These are phyloP conservation scores for Vultur gryphus DNA, from an alignment of 2,797 vertebrate genomes.

Conservation along the genomic window DNA sequence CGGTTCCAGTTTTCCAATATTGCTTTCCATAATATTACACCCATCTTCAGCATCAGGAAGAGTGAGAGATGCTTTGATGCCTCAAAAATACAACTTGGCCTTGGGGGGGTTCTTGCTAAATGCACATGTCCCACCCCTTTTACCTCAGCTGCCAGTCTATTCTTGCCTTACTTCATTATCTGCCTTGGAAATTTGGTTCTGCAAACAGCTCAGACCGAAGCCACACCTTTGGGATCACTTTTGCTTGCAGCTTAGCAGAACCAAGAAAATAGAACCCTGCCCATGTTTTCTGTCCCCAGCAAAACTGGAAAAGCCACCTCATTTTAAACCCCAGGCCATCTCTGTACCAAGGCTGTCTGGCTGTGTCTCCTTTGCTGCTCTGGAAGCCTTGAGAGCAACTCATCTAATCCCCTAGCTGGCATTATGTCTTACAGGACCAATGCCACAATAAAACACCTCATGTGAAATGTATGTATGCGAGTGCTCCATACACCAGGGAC, in stretches of 20 bases:
- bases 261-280: not conserved
- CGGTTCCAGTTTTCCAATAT: not conserved
- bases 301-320: not conserved
- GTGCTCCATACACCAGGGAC: rapidly evolving
- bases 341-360: not conserved
- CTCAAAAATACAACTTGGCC: not conserved
- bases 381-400: not conserved
- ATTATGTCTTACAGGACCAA: not conserved
- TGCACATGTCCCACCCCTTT: not conserved
- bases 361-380: not conserved
- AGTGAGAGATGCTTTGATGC: not conserved
- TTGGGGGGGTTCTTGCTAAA: not conserved
- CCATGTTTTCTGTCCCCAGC: not conserved
- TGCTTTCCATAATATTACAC: not conserved
- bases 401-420: not conserved
- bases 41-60: not conserved
- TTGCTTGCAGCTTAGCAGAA: not conserved
- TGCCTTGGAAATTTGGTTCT: not conserved
- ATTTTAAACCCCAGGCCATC: not conserved
- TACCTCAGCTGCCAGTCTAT: not conserved
- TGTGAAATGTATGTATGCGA: rapidly evolving
- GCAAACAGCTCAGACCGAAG: not conserved
- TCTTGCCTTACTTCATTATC: conserved; percentile 2
- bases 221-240: conserved; percentile 16
- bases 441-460: not conserved